Evolutionary conservation across 2,797 vertebrate genomes (phyloP).

Genomic region (Rhynchotus rufescens): DNA sequence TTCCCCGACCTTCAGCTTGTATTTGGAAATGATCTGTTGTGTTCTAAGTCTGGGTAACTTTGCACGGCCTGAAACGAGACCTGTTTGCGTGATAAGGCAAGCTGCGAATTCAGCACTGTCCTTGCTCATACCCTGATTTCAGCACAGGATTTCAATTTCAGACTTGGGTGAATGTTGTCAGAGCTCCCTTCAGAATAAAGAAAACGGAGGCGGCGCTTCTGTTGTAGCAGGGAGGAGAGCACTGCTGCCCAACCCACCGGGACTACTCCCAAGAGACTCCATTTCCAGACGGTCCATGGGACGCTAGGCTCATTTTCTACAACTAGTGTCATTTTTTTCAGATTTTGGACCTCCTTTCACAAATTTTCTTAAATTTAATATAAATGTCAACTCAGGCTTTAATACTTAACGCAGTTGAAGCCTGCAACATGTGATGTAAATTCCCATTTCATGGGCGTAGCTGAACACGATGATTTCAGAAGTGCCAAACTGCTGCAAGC

Average conservation of each 20-base stretch:
- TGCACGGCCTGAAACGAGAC: neutral
- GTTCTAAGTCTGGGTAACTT: neutral
- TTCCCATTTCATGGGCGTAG: neutral
- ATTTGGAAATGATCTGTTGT: constrained; percentile 5
- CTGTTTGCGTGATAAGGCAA: neutral
- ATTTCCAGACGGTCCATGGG: neutral
- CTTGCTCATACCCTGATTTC: neutral
- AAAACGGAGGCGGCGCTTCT: neutral
- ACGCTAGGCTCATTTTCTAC: neutral
- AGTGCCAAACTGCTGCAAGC: neutral
- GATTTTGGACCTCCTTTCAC: neutral
- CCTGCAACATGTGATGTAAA: neutral
- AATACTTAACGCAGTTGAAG: neutral
- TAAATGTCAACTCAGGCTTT: neutral
- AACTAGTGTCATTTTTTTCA: neutral
- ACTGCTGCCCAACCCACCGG: neutral
- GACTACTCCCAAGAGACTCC: neutral
- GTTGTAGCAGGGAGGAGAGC: neutral
- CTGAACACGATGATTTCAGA: neutral
- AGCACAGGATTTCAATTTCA: neutral
- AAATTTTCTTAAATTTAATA: neutral
- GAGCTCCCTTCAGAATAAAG: neutral
- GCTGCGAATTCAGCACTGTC: neutral
- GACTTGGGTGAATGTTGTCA: neutral
- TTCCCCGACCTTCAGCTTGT: neutral